Conservation (phyloP, 2,113 vertebrate genomes). For the Antennarius striatus region DNA sequence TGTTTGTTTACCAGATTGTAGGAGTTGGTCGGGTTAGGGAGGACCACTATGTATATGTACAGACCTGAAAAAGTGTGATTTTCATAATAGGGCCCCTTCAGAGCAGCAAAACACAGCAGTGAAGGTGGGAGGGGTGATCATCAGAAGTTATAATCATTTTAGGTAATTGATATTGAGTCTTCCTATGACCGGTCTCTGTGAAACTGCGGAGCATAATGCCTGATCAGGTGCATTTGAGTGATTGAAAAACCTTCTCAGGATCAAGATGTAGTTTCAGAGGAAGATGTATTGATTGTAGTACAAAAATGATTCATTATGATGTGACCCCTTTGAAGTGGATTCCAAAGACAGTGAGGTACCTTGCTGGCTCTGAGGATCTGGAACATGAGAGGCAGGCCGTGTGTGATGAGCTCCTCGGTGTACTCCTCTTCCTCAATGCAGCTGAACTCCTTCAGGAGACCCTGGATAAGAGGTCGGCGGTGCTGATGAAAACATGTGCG, state of each 20-base stretch:
- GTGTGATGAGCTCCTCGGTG: conserved; percentile 91
- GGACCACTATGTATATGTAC: too few relatives aligned
- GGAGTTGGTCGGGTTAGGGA: too few relatives aligned
- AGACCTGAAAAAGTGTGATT: too few relatives aligned
- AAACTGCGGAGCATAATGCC: conserved; percentile 10
- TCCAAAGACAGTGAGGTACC: conserved; percentile 71
- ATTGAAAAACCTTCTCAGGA: neutral
- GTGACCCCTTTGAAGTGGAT: neutral
- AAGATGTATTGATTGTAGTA: neutral
- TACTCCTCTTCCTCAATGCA: conserved; percentile 96
- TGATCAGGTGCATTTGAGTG: neutral
- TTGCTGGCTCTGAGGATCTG: conserved; percentile 97
- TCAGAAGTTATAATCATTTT: conserved; percentile 46
- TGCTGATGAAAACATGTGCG: conserved; percentile 93
- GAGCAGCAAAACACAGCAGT: neutral
- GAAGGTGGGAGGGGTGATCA: conserved; percentile 4
- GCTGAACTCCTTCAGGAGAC: conserved; percentile 94
- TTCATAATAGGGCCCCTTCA: too few relatives aligned
- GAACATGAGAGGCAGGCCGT: conserved; percentile 94
- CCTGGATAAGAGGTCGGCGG: conserved; percentile 91
- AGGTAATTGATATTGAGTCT: conserved; percentile 44
- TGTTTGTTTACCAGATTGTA: too few relatives aligned
- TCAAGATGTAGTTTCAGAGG: neutral
- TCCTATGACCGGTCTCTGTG: conserved; percentile 22
- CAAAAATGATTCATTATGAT: neutral